A percentile compares a stretch with the other conserved stretches of the same genome.
Conservation (phyloP, 2,113 vertebrate species). For the Mola mola region DNA sequence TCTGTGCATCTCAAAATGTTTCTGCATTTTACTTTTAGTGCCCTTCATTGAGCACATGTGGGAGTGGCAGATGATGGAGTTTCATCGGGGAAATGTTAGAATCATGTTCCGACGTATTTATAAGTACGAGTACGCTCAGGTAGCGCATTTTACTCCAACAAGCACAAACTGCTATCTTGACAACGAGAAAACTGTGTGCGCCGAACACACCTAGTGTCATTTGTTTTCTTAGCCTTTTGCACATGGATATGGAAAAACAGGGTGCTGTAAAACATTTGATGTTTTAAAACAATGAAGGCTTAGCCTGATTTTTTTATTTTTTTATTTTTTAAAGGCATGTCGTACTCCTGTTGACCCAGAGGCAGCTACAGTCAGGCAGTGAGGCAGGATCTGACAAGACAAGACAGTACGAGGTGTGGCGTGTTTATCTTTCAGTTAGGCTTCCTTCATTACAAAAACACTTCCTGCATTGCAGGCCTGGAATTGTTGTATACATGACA, state of each 20-base stretch:
- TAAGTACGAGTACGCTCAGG: conserved; percentile 5
- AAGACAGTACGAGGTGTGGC: conserved; percentile 76
- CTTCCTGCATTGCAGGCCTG: conserved; percentile 63
- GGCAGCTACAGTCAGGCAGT: conserved; percentile 49
- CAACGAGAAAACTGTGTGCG: conserved; percentile 13
- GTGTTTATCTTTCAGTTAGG: conserved; percentile 71
- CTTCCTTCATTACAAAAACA: conserved; percentile 71
- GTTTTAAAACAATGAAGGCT: neutral
- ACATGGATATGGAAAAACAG: neutral
- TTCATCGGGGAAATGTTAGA: neutral
- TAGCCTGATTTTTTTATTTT: conserved; percentile 3
- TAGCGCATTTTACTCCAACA: conserved; percentile 6
- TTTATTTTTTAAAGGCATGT: too few relatives aligned
- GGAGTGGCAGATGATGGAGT: conserved; percentile 19
- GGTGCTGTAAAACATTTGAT: conserved; percentile 5
- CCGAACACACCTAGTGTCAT: conserved; percentile 41
- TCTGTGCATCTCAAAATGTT: neutral
- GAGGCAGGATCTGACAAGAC: conserved; percentile 73
- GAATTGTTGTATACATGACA: conserved; percentile 53
- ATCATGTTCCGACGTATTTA: neutral
- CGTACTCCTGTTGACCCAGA: conserved; percentile 52
- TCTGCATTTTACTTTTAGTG: neutral
- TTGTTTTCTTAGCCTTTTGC: conserved; percentile 17
- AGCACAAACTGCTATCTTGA: conserved; percentile 18
- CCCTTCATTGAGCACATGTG: neutral